Evolutionary conservation across 2,797 vertebrate species (phyloP).

Genomic region (Furcifer pardalis): DNA sequence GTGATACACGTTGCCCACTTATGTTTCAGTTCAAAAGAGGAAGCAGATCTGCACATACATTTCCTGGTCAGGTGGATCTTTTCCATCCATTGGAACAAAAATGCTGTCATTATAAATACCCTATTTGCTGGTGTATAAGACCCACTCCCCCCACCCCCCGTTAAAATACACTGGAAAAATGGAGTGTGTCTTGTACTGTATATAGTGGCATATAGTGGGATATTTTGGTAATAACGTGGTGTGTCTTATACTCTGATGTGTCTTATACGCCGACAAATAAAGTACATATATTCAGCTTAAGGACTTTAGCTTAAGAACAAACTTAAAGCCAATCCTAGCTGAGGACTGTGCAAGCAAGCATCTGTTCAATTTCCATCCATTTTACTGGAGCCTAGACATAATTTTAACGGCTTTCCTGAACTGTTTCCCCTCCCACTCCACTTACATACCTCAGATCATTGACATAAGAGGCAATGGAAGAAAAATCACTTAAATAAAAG

Average conservation of each 20-base stretch:
- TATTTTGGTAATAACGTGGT: too few relatives aligned
- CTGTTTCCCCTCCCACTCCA: not conserved
- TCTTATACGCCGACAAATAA: too few relatives aligned
- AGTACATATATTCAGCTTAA: not conserved
- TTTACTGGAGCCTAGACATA: not conserved
- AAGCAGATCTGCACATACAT: not conserved
- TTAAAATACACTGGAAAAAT: too few relatives aligned
- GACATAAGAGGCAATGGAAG: constrained; percentile 28
- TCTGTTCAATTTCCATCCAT: constrained; percentile 4
- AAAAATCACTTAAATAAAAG: constrained; percentile 33
- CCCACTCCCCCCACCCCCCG: too few relatives aligned
- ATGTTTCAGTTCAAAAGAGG: not conserved
- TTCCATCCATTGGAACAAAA: not conserved
- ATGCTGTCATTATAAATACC: not conserved
- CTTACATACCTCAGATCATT: constrained; percentile 21
- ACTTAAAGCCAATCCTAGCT: not conserved
- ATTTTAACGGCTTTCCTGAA: constrained; percentile 30
- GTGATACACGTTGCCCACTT: not conserved
- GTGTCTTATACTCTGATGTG: too few relatives aligned
- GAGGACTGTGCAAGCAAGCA: constrained; percentile 16
- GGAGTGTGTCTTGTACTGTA: too few relatives aligned
- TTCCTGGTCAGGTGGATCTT: not conserved
- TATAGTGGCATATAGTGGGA: too few relatives aligned
- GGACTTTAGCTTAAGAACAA: not conserved
- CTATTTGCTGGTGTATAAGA: too few relatives aligned